Evolutionary conservation across 1,140 invertebrate species (phyloP).

Genomic region (Cyclina sinensis): DNA sequence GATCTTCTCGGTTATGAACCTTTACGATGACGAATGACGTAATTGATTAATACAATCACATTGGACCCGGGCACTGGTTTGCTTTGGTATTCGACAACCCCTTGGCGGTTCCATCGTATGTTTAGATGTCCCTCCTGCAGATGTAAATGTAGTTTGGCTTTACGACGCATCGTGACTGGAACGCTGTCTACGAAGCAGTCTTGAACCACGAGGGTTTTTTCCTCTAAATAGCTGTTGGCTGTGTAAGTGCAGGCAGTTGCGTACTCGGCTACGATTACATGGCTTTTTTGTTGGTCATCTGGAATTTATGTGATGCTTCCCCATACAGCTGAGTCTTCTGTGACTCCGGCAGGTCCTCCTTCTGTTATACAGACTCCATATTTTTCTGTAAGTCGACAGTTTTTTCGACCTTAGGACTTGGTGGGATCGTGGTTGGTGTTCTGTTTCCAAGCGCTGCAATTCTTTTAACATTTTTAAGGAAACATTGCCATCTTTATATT

Average conservation of each 20-base stretch:
- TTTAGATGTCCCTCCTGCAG: not conserved
- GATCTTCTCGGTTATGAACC: not conserved
- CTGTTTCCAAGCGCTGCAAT: no score
- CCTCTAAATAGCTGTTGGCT: not conserved
- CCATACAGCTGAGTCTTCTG: constrained; percentile 10
- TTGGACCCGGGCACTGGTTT: not conserved
- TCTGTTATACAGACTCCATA: no score
- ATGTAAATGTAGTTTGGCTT: constrained; percentile 4
- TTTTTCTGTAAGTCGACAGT: no score
- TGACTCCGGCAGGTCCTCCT: not conserved
- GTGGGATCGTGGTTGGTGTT: no score
- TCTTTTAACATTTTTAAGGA: no score
- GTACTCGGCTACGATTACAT: not conserved
- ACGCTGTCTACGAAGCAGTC: no score
- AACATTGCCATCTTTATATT: no score
- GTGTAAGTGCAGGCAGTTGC: no score
- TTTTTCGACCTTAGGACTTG: no score
- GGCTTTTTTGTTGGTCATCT: no score
- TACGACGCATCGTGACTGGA: not conserved
- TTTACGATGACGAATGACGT: constrained; percentile 1
- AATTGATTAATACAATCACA: constrained; percentile 9
- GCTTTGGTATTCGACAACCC: not conserved
- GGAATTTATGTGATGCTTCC: no score
- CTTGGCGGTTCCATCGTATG: not conserved
- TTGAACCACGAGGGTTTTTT: not conserved